phyloP scores from a whole-genome alignment of 2,888 invertebrate species.

The Eretmocerus hayati region DNA sequence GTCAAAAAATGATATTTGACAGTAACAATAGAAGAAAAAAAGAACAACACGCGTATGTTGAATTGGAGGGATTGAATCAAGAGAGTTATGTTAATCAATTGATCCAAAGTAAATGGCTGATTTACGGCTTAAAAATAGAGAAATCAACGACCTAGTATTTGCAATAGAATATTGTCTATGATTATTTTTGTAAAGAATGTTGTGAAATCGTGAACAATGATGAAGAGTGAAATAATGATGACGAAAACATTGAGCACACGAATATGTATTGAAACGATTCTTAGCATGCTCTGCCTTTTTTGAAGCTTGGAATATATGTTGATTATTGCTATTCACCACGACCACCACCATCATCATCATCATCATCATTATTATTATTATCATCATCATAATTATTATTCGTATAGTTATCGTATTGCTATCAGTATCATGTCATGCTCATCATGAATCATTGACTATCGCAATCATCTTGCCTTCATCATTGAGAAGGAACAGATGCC shows the following conservation, averaged over 20 bases:
- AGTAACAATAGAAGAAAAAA: no score
- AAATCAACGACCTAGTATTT: slow-evolving; percentile 38
- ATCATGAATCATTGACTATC: slow-evolving; percentile 20
- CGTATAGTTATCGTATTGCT: slow-evolving; percentile 19
- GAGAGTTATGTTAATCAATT: no score
- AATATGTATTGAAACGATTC: slow-evolving; percentile 35
- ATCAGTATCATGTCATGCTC: slow-evolving; percentile 19
- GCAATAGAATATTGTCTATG: slow-evolving; percentile 36
- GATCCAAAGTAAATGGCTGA: slow-evolving; percentile 28
- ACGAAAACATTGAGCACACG: slow-evolving; percentile 19
- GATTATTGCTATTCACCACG: slow-evolving; percentile 34
- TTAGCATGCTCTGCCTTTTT: slow-evolving; percentile 41
- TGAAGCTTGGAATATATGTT: slow-evolving; percentile 44
- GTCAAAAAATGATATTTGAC: no score
- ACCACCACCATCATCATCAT: slow-evolving; percentile 28
- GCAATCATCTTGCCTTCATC: slow-evolving; percentile 20
- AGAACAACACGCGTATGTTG: no score
- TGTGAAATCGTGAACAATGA: slow-evolving; percentile 15
- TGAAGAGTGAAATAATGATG: not conserved
- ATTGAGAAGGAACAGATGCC: slow-evolving; percentile 31
- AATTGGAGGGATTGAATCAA: no score
- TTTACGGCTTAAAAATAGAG: slow-evolving; percentile 26
- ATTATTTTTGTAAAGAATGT: slow-evolving; percentile 43
- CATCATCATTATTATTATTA: slow-evolving; percentile 22
- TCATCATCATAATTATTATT: slow-evolving; percentile 19